Percentiles rank a stretch among this genome's conserved stretches.
Conservation (phyloP, 2,113 vertebrate species). For the Upupa epops region DNA sequence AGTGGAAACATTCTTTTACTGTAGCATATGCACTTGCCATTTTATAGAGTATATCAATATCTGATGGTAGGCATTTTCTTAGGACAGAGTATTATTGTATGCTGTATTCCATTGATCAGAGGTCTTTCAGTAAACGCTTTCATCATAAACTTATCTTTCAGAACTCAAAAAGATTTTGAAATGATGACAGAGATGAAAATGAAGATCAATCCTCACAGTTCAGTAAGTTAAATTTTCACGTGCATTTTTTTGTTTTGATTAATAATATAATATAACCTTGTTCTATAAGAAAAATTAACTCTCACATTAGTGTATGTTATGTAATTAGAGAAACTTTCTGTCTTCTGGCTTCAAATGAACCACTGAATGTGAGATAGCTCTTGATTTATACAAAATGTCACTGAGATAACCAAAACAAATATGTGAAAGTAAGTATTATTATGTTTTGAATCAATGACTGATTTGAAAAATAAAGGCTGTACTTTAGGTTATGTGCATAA, state of each 20-base stretch:
- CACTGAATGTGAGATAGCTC: not conserved
- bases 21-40: not conserved
- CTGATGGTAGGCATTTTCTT: not conserved
- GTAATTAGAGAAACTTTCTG: not conserved
- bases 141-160: conserved; percentile 69
- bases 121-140: not conserved
- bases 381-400: not conserved
- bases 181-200: conserved; percentile 91
- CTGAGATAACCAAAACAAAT: not conserved
- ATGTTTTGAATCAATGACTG: not conserved
- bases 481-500: not conserved
- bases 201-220: conserved; percentile 86
- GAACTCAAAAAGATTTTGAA: conserved; percentile 88
- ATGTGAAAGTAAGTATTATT: not conserved
- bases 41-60: not conserved
- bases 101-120: not conserved
- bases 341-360: not conserved
- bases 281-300: not conserved
- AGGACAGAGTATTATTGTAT: not conserved
- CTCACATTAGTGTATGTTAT: not conserved
- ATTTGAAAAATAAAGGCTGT: not conserved
- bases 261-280: not conserved
- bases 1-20: not conserved
- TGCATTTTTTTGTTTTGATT: not conserved
- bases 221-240: conserved; percentile 76